Base-by-base conservation (phyloP, 2,888 invertebrate species). In the Leptopilina myrica region DNA sequence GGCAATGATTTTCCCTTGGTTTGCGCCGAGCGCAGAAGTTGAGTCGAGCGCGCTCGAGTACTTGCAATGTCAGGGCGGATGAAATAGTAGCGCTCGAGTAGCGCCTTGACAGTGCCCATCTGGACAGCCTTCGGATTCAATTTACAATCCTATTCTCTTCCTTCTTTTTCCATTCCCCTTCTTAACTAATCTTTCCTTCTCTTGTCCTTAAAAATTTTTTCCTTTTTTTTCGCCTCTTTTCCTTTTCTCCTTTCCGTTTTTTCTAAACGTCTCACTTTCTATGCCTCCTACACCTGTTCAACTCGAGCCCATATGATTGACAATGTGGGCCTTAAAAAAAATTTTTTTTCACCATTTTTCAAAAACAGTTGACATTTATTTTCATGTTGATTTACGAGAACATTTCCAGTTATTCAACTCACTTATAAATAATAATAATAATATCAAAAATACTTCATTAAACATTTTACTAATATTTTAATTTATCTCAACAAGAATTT, bases 71-170 rank as follows among this genome's bases (percentile, higher is more conserved):
- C 84, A 83, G 84, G 77, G 79, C 78, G 83, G 80, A 88, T 88
- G 88, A 88, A 88, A 88, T 87, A 88, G 87, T 87, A 86, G 86
- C 85, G 85, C 84, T 82, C 84, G 86, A 86, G 85, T 82, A 84
- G 83, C 84, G 84, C 85, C 85, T 82, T 86, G 87, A 86, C 86
- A 86, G 87, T 80, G 84, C 86, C 85, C 87, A 88, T 87, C 87
- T 85, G 87, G 85, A 81, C 86, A 86, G 86, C 86, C 86, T 87
- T 89, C 87, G 83, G 86, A 88, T 88, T 89, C 89, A 88, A 88
- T 89, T 89, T 87, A 88, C 88, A 88, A 87, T 86, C 84, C 83
- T 81, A 73, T 83, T 82, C 80, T 80, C 83, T 81, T 69, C 26
- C 82, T 2, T 79, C 83, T 75, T 81, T 78, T 76, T 76, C 59